Percentiles rank a stretch among this genome's conserved stretches.
phyloP scores from a whole-genome alignment of 2,888 invertebrate species.

The Junonia oenone region DNA sequence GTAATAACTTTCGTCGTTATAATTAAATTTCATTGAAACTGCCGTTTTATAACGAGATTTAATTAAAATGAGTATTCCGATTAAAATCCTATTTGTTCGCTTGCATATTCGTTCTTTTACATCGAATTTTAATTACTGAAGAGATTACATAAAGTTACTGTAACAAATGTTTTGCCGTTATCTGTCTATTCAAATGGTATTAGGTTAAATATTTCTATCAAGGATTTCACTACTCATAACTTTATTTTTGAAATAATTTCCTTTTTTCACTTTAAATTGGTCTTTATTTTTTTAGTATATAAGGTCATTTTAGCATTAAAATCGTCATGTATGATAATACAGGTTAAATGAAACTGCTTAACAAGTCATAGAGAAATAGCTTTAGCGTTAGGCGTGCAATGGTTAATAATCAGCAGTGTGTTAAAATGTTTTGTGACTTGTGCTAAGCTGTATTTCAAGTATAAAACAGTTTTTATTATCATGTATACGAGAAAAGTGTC shows the following conservation, averaged over 20 bases:
- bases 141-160: background rate
- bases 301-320: background rate
- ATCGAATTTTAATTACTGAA: background rate
- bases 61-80: background rate
- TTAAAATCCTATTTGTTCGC: background rate
- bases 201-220: background rate
- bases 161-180: background rate
- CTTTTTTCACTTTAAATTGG: background rate
- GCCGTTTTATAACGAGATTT: conserved; percentile 1
- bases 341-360: conserved; percentile 2
- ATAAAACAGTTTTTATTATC: background rate
- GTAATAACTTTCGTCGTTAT: background rate
- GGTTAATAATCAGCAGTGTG: background rate
- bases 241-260: background rate
- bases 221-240: background rate
- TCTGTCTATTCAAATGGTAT: background rate
- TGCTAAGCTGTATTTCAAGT: background rate
- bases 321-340: background rate
- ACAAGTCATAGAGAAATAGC: conserved; percentile 5
- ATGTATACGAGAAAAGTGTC: background rate
- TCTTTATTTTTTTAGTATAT: background rate
- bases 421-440: background rate
- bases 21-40: background rate
- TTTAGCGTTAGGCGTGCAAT: background rate
- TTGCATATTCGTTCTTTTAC: background rate